Conservation (phyloP, 2,113 vertebrate genomes). For the Chaenogobius annularis region DNA sequence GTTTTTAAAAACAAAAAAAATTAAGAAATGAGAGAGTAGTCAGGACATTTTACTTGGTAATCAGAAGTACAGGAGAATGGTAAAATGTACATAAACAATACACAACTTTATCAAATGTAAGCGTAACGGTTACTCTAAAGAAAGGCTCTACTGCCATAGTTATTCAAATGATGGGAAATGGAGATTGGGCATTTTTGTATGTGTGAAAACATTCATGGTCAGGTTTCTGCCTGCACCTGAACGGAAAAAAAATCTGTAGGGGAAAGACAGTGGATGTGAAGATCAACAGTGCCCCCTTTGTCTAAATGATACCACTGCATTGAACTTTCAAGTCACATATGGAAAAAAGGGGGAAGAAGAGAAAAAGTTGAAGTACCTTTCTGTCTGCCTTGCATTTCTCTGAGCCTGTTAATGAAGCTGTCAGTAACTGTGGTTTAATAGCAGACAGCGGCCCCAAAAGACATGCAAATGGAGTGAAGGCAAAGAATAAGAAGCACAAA, state of each 20-base stretch:
- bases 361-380: neutral
- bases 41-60: too few relatives aligned
- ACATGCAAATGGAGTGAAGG: slow-evolving; percentile 1
- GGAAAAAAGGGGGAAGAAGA: neutral
- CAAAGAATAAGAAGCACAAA: slow-evolving; percentile 20
- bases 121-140: too few relatives aligned
- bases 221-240: slow-evolving; percentile 51
- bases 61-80: too few relatives aligned
- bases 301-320: slow-evolving; percentile 11
- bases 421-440: slow-evolving; percentile 20
- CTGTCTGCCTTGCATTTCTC: slow-evolving; percentile 13
- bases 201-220: slow-evolving; percentile 22
- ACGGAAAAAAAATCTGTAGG: neutral
- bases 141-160: neutral
- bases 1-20: too few relatives aligned
- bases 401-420: slow-evolving; percentile 22
- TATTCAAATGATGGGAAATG: neutral
- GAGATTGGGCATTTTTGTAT: slow-evolving; percentile 9
- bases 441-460: slow-evolving; percentile 10
- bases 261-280: neutral
- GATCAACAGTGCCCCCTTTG: slow-evolving; percentile 63
- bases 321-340: neutral
- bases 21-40: too few relatives aligned
- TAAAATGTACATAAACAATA: too few relatives aligned
- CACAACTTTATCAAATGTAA: too few relatives aligned